Evolutionary conservation across 2,888 invertebrate genomes (phyloP).

Genomic region (Agrotis exclamationis): DNA sequence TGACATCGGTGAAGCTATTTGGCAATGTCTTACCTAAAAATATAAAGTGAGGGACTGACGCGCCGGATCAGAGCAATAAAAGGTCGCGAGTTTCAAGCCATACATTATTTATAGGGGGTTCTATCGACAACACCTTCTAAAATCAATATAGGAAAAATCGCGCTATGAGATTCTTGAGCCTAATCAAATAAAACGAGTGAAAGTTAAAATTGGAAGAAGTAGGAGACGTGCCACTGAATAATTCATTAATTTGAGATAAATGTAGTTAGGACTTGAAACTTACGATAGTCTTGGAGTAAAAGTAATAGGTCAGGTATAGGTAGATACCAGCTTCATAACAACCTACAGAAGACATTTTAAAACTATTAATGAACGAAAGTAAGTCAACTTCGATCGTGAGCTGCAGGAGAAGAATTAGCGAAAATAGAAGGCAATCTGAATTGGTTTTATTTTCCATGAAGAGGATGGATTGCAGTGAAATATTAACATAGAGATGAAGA

Average conservation of each 20-base stretch:
- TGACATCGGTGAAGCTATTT: conserved; percentile 46
- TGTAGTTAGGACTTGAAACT: conserved; percentile 48
- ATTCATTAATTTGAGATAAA: conserved; percentile 76
- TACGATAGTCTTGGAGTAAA: not conserved
- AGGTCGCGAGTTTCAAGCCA: conserved; percentile 66
- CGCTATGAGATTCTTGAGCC: conserved; percentile 72
- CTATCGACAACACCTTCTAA: conserved; percentile 69
- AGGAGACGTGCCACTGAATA: conserved; percentile 73
- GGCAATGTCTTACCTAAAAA: conserved; percentile 47
- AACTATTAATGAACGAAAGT: not conserved
- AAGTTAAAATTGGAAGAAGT: conserved; percentile 79
- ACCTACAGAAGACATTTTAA: not conserved
- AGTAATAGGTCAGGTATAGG: conserved; percentile 11
- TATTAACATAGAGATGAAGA: no score
- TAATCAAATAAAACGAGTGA: conserved; percentile 78
- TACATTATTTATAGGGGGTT: conserved; percentile 76
- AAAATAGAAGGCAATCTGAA: no score
- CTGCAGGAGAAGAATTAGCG: no score
- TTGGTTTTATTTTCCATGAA: no score
- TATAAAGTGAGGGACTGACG: conserved; percentile 51
- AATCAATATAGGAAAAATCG: conserved; percentile 74
- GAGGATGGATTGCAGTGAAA: no score
- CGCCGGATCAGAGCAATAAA: conserved; percentile 67
- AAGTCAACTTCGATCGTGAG: no score
- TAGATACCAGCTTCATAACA: not conserved